phyloP scores from a whole-genome alignment of 2,113 vertebrate genomes.

The Sminthopsis crassicaudata region DNA sequence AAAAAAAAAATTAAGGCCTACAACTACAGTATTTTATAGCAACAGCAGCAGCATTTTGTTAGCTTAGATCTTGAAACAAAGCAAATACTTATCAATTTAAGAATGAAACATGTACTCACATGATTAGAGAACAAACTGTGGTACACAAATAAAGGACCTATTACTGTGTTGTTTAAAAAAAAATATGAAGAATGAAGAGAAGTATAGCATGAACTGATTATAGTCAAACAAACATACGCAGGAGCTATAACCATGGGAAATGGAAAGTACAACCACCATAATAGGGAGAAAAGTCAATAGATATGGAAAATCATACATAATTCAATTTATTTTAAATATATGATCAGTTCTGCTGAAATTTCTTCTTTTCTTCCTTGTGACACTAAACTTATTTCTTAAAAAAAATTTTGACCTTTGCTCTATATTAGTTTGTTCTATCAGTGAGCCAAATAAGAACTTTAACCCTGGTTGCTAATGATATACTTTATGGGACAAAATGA shows the following conservation, averaged over 20 bases:
- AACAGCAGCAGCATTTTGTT: not conserved
- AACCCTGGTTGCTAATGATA: too few species aligned
- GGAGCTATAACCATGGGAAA: not conserved
- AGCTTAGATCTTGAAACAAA: not conserved
- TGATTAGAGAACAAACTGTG: not conserved
- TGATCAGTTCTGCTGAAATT: not conserved
- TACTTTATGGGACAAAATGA: too few species aligned
- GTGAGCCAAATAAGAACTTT: too few species aligned
- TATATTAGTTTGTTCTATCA: too few species aligned
- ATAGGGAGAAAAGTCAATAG: not conserved
- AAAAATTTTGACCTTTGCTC: too few species aligned
- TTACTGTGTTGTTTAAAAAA: too few species aligned
- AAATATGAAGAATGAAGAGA: not conserved
- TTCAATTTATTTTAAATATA: constrained; percentile 24
- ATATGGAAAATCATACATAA: not conserved
- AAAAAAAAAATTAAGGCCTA: not conserved
- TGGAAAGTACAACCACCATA: not conserved
- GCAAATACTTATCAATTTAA: not conserved
- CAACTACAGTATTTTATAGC: not conserved
- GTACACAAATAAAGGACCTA: too few species aligned
- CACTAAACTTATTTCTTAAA: too few species aligned
- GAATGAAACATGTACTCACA: not conserved
- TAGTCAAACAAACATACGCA: not conserved
- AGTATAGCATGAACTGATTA: not conserved
- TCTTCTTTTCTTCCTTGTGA: constrained; percentile 22